Percentiles rank a stretch among this genome's conserved stretches.
Evolutionary conservation across 2,113 vertebrate genomes (phyloP).

Genomic region (Percina caprodes): DNA sequence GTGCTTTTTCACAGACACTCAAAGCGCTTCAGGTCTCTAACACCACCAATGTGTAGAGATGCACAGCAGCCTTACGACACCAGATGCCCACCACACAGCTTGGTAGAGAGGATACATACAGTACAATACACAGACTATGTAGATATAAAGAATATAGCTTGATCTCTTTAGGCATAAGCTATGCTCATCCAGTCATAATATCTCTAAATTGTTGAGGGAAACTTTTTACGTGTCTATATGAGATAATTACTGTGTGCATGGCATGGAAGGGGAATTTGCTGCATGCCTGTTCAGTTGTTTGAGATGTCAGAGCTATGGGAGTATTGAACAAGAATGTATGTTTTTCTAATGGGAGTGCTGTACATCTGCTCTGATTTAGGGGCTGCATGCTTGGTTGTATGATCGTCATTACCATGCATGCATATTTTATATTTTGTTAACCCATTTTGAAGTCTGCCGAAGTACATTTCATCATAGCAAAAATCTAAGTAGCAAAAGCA

Average conservation of each 20-base stretch:
- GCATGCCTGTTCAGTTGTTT: not conserved
- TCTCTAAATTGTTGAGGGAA: not conserved
- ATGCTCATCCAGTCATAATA: not conserved
- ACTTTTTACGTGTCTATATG: not conserved
- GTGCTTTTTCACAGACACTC: too few relatives aligned
- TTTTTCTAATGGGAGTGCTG: not conserved
- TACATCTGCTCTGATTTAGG: not conserved
- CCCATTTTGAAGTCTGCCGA: not conserved
- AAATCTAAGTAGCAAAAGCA: not conserved
- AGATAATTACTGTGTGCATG: not conserved
- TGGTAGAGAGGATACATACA: too few relatives aligned
- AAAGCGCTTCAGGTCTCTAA: too few relatives aligned
- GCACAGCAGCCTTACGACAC: too few relatives aligned
- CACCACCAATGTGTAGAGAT: too few relatives aligned
- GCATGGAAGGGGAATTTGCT: not conserved
- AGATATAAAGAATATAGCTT: not conserved
- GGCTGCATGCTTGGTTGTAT: not conserved
- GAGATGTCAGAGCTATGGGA: not conserved
- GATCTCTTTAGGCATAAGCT: not conserved
- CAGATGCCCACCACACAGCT: too few relatives aligned
- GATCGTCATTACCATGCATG: not conserved
- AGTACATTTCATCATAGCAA: not conserved
- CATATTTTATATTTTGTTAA: not conserved
- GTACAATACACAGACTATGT: not conserved
- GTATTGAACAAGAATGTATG: not conserved